Percentiles rank a stretch among this genome's conserved stretches.
phyloP scores from a whole-genome alignment of 2,113 vertebrate genomes.

The Benitochromis conjunctus region DNA sequence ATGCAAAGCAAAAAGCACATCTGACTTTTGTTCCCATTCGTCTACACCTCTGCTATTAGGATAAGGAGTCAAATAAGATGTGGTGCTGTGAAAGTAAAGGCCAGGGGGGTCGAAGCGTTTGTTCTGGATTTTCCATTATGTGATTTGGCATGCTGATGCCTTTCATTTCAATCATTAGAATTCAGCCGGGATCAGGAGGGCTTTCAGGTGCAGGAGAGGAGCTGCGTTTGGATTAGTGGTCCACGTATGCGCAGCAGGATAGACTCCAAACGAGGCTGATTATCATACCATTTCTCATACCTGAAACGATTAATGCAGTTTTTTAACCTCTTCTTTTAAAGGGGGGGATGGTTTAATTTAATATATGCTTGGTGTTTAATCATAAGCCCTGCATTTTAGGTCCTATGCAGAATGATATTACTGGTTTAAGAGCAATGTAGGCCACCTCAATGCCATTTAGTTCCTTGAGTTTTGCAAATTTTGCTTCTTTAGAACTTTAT shows the following conservation, averaged over 20 bases:
- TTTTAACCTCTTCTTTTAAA: conserved; percentile 47
- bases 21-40: conserved; percentile 10
- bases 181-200: conserved; percentile 63
- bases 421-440: conserved; percentile 29
- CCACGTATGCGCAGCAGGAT: conserved; percentile 32
- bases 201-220: conserved; percentile 62
- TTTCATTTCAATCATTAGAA: conserved; percentile 68
- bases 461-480: conserved; percentile 26
- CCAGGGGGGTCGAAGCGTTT: conserved; percentile 22
- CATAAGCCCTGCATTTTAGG: conserved; percentile 55
- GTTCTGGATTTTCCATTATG: conserved; percentile 56
- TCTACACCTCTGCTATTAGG: conserved; percentile 32
- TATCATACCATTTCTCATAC: conserved; percentile 66
- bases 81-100: conserved; percentile 11
- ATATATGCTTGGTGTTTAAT: conserved; percentile 72
- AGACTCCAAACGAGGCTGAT: conserved; percentile 61
- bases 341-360: conserved; percentile 70
- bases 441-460: neutral
- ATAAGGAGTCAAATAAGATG: conserved; percentile 45
- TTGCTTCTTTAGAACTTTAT: neutral
- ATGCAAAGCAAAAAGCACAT: neutral
- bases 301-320: conserved; percentile 64
- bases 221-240: conserved; percentile 66
- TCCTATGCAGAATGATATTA: conserved; percentile 34
- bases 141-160: conserved; percentile 53